Evolutionary conservation across 2,113 vertebrate genomes (phyloP), one percentile per base, ranked within the genome.

Genomic region (Halcyon senegalensis): DNA sequence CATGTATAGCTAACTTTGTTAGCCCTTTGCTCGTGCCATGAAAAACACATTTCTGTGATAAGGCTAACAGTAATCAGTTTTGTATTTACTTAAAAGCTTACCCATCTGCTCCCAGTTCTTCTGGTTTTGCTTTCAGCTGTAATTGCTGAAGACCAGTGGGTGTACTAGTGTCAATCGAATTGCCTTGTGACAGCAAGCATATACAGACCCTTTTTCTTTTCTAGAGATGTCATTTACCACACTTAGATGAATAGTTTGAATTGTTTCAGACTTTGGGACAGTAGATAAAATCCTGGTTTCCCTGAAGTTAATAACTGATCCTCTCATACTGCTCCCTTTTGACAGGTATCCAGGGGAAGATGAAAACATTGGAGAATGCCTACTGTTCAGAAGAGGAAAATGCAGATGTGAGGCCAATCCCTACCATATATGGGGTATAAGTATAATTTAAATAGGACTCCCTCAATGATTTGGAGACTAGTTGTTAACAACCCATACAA

Each of bases 121-220:
- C 64, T 73, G 81, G 17, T 59, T 72, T 55, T 37, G 13, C 55
- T 96, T 68, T 64, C 89, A 84, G 76, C 31, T 86, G 76, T 41
- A 25, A 55, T 35, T 90, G 76, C 72, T 88, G 80, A 76, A 77
- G 89, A 73, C 86, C 62, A n/a, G 66, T 91, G 96, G 92, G 86
- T 88, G 82, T 53, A 79, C 31, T 83, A 35, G 20, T 87, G 85
- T 80, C 83, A 93, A 18, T 90, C 88, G 92, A 12, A n/a, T 2
- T 0, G 2, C 62, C 58, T 48, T 27, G 37, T 72, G 88, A 75
- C 77, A 59, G 63, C 21, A 24, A 68, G 55, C 24, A 50, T 5
- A 10, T 11, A 19, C 41, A 88, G 50, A 78, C 11, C 31, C 63
- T 59, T 79, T 63, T 70, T 83, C 44, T 62, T 70, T 70, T 15